These are phyloP conservation scores for Pterocles gutturalis DNA, from an alignment of 2,113 vertebrate species.

Conservation along the genomic window DNA sequence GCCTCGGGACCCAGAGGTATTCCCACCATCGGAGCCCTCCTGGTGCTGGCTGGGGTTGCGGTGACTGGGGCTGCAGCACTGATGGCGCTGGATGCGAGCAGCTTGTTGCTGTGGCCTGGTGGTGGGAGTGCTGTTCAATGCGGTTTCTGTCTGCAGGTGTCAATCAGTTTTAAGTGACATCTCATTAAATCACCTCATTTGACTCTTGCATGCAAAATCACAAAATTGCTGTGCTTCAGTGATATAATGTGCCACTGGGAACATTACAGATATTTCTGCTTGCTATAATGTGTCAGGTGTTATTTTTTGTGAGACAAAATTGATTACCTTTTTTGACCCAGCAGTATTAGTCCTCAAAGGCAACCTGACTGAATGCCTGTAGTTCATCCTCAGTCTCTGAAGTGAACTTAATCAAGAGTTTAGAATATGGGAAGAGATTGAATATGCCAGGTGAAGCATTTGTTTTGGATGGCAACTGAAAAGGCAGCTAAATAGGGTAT, in stretches of 20 bases:
- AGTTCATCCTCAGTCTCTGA: neutral
- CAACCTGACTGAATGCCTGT: neutral
- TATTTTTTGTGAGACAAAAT: neutral
- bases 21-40: neutral
- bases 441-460: neutral
- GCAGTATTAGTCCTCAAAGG: neutral
- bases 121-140: neutral
- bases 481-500: neutral
- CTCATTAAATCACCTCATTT: neutral
- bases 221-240: neutral
- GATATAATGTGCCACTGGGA: neutral
- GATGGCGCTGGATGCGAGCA: rapidly evolving
- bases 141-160: neutral
- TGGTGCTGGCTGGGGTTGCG: neutral
- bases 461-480: neutral
- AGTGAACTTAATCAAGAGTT: neutral
- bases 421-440: neutral
- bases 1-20: rapidly evolving
- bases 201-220: neutral
- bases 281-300: neutral
- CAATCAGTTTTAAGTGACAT: neutral
- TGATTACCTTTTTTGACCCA: neutral
- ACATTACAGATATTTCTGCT: neutral
- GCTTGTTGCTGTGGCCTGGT: rapidly evolving
- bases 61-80: rapidly evolving